phyloP scores from a whole-genome alignment of 2,113 vertebrate genomes.

The Pomatostomus ruficeps region DNA sequence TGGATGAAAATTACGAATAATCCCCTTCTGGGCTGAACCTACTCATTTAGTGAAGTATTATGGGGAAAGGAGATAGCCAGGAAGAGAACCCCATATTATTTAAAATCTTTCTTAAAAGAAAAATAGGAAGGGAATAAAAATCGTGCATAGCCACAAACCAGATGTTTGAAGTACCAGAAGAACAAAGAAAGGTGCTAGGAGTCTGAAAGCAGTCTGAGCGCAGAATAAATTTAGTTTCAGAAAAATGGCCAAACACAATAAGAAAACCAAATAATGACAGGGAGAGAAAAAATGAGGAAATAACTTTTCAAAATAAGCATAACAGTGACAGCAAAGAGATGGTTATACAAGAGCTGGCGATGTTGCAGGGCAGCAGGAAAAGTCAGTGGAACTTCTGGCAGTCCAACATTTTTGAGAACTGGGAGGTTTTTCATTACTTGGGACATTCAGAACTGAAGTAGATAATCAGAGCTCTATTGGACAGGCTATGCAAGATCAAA shows the following conservation, averaged over 20 bases:
- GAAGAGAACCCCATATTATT: neutral
- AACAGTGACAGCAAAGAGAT: neutral
- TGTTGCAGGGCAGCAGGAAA: neutral
- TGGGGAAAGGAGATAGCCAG: neutral
- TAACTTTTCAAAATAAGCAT: neutral
- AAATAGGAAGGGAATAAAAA: neutral
- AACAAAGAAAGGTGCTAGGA: slow-evolving; percentile 31
- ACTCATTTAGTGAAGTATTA: neutral
- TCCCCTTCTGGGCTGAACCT: neutral
- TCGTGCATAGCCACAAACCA: neutral
- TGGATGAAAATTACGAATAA: neutral
- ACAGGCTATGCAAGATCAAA: slow-evolving; percentile 30
- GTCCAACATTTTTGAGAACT: neutral
- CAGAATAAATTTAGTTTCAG: neutral
- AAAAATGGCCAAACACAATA: neutral
- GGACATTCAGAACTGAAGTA: neutral
- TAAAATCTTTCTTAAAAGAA: neutral
- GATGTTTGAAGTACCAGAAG: slow-evolving; percentile 4
- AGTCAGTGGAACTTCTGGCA: neutral
- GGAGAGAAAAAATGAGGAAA: neutral
- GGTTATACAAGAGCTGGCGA: neutral
- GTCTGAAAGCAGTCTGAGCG: neutral
- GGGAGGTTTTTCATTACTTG: neutral
- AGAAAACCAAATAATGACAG: neutral
- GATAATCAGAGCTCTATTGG: neutral